Conservation (phyloP, 1,140 invertebrate species). For the Proctacanthus coquilletti region DNA sequence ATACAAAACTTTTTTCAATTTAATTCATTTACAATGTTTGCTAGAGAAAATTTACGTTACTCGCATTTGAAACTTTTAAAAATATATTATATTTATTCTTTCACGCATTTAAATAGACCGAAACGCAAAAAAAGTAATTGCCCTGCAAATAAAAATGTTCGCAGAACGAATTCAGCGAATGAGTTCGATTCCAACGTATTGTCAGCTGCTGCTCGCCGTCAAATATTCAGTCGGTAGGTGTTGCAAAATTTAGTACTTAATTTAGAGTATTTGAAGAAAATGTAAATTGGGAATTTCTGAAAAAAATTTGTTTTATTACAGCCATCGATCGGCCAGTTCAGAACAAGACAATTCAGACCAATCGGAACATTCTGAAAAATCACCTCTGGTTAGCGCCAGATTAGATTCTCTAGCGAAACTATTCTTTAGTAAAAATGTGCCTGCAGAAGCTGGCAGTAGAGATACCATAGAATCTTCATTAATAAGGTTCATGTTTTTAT, state of each 20-base stretch:
- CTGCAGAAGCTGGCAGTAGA: constrained; percentile 34
- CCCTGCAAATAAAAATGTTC: constrained; percentile 35
- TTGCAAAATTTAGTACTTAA: too few relatives aligned
- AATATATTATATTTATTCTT: not conserved
- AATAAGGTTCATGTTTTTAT: too few relatives aligned
- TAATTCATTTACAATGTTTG: too few relatives aligned
- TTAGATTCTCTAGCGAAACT: constrained; percentile 45
- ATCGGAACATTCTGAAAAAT: constrained; percentile 34
- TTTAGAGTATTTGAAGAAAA: constrained; percentile 6
- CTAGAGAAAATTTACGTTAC: not conserved
- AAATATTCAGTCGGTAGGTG: constrained; percentile 30
- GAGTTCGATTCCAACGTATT: constrained; percentile 51
- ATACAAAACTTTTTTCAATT: too few relatives aligned
- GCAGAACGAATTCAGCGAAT: constrained; percentile 54
- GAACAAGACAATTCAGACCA: constrained; percentile 35
- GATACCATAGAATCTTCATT: constrained; percentile 31
- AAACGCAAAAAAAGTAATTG: constrained; percentile 37
- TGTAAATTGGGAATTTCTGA: constrained; percentile 6
- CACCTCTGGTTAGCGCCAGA: constrained; percentile 40
- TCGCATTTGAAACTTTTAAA: not conserved
- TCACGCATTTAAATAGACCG: constrained; percentile 19
- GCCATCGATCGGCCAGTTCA: constrained; percentile 39
- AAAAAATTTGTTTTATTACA: constrained; percentile 18
- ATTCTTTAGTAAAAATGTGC: constrained; percentile 40
- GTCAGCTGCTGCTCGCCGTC: constrained; percentile 41